These are phyloP conservation scores for Trematomus bernacchii DNA, from an alignment of 2,797 vertebrate genomes.

Conservation along the genomic window DNA sequence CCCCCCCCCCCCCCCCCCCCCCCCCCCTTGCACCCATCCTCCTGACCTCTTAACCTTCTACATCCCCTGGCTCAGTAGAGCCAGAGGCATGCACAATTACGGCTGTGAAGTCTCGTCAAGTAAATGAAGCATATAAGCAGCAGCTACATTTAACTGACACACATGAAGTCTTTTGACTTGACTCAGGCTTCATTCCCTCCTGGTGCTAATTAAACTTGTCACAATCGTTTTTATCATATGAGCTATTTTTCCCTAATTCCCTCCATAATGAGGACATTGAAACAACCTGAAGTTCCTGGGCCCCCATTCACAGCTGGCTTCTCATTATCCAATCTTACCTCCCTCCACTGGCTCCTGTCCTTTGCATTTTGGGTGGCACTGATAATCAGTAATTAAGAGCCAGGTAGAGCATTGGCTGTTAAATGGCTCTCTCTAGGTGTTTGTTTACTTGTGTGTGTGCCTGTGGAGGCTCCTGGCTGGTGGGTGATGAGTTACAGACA, in stretches of 20 bases:
- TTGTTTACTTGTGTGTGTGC: slow-evolving; percentile 75
- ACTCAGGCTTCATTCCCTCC: slow-evolving; percentile 18
- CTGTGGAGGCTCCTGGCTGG: slow-evolving; percentile 70
- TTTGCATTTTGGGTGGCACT: slow-evolving; percentile 45
- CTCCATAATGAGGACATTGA: slow-evolving; percentile 30
- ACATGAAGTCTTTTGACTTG: slow-evolving; percentile 27
- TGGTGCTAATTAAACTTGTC: slow-evolving; percentile 43
- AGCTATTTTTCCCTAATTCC: slow-evolving; percentile 11
- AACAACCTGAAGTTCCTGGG: slow-evolving; percentile 16
- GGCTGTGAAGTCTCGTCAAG: slow-evolving; percentile 64
- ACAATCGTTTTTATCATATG: slow-evolving; percentile 9
- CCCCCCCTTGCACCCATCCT: slow-evolving; percentile 39
- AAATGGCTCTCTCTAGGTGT: slow-evolving; percentile 62
- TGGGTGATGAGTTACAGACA: slow-evolving; percentile 82
- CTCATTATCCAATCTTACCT: slow-evolving; percentile 27
- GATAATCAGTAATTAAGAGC: slow-evolving; percentile 66
- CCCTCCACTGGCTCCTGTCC: slow-evolving; percentile 6
- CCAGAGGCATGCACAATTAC: slow-evolving; percentile 71
- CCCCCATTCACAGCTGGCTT: slow-evolving; percentile 24
- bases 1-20: background rate
- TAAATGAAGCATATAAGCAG: slow-evolving; percentile 63
- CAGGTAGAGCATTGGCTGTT: slow-evolving; percentile 63
- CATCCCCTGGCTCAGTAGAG: slow-evolving; percentile 64
- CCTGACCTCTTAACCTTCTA: slow-evolving; percentile 68
- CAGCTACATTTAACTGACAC: slow-evolving; percentile 53